Evolutionary conservation across 2,888 invertebrate species (phyloP).

Genomic region (Zaprionus bogoriensis): DNA sequence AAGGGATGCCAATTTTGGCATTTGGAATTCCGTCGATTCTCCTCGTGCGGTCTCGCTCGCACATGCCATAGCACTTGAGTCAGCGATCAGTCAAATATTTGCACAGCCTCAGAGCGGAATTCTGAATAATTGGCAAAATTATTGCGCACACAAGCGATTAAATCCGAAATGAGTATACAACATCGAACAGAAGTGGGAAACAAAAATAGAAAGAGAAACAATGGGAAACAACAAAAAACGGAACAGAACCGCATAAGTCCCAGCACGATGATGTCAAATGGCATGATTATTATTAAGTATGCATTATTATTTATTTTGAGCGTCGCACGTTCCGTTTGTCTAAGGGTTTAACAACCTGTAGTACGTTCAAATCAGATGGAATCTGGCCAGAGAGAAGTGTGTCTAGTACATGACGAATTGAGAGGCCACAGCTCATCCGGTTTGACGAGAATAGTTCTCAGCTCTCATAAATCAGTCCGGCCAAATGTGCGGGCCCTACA

Average conservation of each 20-base stretch:
- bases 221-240: constrained; percentile 8
- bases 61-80: constrained; percentile 33
- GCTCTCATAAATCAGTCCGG: constrained; percentile 2
- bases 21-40: constrained; percentile 11
- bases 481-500: too few relatives aligned
- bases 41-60: background rate
- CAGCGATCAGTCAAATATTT: constrained; percentile 50
- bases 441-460: constrained; percentile 32
- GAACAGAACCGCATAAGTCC: too few relatives aligned
- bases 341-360: constrained; percentile 49
- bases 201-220: background rate
- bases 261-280: constrained; percentile 58
- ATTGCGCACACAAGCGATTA: constrained; percentile 45
- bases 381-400: too few relatives aligned
- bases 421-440: constrained; percentile 34
- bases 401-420: constrained; percentile 4
- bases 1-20: constrained; percentile 27
- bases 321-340: constrained; percentile 30
- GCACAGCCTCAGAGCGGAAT: constrained; percentile 16
- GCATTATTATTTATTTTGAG: constrained; percentile 15
- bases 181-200: constrained; percentile 4
- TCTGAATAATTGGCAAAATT: constrained; percentile 43
- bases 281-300: constrained; percentile 25
- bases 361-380: too few relatives aligned
- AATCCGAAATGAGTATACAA: constrained; percentile 13